Evolutionary conservation across 2,113 vertebrate genomes (phyloP).

Genomic region (Hydrochoerus hydrochaeris): DNA sequence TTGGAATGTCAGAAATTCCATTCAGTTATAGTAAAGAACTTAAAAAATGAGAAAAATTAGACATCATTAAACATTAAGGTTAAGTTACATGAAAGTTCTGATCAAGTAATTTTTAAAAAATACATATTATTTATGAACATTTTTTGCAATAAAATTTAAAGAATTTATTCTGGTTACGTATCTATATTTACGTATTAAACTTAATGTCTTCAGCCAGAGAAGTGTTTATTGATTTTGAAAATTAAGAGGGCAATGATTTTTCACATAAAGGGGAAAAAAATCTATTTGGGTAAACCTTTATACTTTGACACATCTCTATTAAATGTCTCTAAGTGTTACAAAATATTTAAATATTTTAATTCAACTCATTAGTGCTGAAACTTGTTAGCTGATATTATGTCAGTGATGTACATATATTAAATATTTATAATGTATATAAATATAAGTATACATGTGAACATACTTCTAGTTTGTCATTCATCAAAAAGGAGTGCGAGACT

Average conservation of each 20-base stretch:
- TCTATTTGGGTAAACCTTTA: background rate
- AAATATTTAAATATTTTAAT: constrained; percentile 21
- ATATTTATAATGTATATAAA: background rate
- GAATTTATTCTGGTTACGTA: background rate
- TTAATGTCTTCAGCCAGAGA: background rate
- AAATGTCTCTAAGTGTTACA: background rate
- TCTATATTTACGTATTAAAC: background rate
- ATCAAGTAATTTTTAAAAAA: background rate
- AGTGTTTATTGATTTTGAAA: background rate
- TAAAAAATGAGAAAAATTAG: background rate
- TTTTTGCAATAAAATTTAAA: background rate
- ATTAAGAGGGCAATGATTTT: background rate
- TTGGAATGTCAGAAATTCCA: background rate
- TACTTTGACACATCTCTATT: background rate
- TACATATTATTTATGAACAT: background rate
- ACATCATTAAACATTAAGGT: background rate
- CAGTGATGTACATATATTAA: background rate
- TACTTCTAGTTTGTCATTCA: background rate
- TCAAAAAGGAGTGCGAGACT: background rate
- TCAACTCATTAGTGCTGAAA: background rate
- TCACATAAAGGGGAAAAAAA: background rate
- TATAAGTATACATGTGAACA: background rate
- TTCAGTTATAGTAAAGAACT: background rate
- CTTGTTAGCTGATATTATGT: background rate
- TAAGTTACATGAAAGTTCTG: background rate